Evolutionary conservation across 2,113 vertebrate genomes (phyloP), one percentile per base, ranked within the genome.

Genomic region (Orthonyx spaldingii): DNA sequence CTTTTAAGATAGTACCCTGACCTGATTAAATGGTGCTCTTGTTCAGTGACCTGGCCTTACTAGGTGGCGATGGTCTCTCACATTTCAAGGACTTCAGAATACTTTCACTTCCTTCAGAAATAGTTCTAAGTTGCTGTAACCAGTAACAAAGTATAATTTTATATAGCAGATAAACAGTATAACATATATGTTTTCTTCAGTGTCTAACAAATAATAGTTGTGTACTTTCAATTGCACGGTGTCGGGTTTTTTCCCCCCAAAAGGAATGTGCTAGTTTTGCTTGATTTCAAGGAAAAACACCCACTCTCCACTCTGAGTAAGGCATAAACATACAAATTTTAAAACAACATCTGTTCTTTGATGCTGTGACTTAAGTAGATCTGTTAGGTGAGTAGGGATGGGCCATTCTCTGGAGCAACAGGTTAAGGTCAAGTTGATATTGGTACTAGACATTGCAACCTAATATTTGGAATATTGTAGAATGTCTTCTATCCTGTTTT

Each of bases 241-340:
- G 21, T 49, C 0, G 0, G 11, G 7, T 8, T 10, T 15, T 9
- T 11, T 2, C 1, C 2, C 13, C 12, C 2, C 1, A 1, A 35
- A 79, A 86, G 12, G 60, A 66, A 68, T 78, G 35, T 71, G 47
- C 30, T 64, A 70, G 50, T 83, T 94, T 84, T 92, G 53, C 42
- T 81, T 72, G 49, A 81, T 90, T 76, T 84, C 24, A 44, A 87
- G n/a, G 53, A 18, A 80, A 71, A 53, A 9, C 63, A 83, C 17
- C 24, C 37, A 23, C 47, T 74, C 47, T 91, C 64, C 27, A 11
- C 30, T 81, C 46, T 84, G 60, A 70, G 16, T 78, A 84, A 84
- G 39, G 30, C 26, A 64, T 72, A 64, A 77, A 42, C 49, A 18
- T 69, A 5, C 1, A 72, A 39, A 37, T 92, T 88, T 65, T 55